Evolutionary conservation across 2,888 invertebrate genomes (phyloP).

Genomic region (Magallana nippona): DNA sequence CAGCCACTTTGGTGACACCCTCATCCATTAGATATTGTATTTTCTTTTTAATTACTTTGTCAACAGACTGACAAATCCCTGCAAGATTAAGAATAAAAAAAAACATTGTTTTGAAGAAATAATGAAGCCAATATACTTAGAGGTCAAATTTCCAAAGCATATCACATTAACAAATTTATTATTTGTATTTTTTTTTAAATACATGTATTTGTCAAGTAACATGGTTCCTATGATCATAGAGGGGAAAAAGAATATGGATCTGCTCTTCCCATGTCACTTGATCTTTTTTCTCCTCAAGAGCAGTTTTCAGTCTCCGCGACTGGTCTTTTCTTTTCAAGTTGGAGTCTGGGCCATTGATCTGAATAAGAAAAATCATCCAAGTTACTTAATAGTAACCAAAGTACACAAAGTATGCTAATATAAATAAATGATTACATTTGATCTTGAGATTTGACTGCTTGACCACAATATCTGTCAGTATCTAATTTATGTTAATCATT

Average conservation of each 20-base stretch:
- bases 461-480: too few species aligned
- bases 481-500: too few species aligned
- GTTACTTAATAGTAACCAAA: too few species aligned
- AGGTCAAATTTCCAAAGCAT: neutral
- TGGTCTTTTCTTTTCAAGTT: constrained; percentile 32
- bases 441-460: too few species aligned
- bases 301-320: neutral
- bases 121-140: constrained; percentile 7
- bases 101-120: neutral
- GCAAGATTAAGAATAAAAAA: constrained; percentile 29
- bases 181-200: neutral
- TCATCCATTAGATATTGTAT: constrained; percentile 25
- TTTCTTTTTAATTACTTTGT: constrained; percentile 8
- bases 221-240: constrained; percentile 13
- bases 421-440: too few species aligned
- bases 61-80: constrained; percentile 20
- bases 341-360: neutral
- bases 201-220: constrained; percentile 33
- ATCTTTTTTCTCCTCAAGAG: neutral
- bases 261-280: neutral
- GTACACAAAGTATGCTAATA: too few species aligned
- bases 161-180: neutral
- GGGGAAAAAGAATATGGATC: constrained; percentile 29
- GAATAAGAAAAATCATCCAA: neutral
- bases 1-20: constrained; percentile 31